Percentiles rank a stretch among this genome's conserved stretches.
These are phyloP conservation scores for Chlamydotis undulata DNA, from an alignment of 2,113 vertebrate genomes.

Conservation along the genomic window DNA sequence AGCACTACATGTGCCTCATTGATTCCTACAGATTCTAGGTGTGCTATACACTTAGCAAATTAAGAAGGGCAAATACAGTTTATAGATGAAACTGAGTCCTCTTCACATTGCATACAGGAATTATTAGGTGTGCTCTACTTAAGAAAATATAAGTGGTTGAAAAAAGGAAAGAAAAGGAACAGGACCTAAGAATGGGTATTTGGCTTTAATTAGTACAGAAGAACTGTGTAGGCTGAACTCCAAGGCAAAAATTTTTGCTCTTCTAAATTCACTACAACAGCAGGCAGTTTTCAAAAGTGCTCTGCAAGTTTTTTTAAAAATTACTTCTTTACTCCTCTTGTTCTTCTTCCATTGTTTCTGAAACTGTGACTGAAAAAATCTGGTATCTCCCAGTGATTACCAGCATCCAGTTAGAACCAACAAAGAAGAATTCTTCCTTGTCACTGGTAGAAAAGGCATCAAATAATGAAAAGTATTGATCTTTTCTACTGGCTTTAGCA, in stretches of 20 bases:
- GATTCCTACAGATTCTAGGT: neutral
- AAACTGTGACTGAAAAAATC: neutral
- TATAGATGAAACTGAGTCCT: neutral
- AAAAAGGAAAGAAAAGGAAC: neutral
- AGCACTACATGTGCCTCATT: neutral
- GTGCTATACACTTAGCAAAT: neutral
- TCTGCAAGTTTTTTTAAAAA: neutral
- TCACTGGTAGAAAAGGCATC: neutral
- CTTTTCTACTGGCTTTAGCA: neutral
- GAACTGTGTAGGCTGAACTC: neutral
- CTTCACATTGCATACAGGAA: neutral
- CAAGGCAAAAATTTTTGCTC: neutral
- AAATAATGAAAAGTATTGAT: neutral
- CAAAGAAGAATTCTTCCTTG: neutral
- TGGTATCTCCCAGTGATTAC: neutral
- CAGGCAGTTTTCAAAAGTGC: neutral
- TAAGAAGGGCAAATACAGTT: neutral
- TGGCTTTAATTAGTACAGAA: neutral
- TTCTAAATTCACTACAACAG: neutral
- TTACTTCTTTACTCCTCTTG: neutral
- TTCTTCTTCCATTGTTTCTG: neutral
- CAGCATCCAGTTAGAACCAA: neutral
- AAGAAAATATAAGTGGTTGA: neutral
- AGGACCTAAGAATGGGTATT: neutral
- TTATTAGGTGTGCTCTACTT: neutral